Evolutionary conservation across 2,113 vertebrate genomes (phyloP).

Genomic region (Trinectes maculatus): DNA sequence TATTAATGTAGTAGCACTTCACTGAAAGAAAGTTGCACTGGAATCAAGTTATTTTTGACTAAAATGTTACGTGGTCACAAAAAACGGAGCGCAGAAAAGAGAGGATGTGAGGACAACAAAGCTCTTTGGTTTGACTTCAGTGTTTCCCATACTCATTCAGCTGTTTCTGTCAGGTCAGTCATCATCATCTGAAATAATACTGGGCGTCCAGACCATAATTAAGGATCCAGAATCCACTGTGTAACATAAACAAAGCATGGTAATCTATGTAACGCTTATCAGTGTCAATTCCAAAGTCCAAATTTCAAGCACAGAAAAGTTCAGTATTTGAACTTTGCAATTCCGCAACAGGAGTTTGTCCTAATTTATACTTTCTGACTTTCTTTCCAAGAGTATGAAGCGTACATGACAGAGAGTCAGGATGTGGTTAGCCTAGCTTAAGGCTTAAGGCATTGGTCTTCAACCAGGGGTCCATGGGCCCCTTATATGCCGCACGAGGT

Average conservation of each 20-base stretch:
- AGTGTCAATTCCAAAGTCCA: conserved; percentile 11
- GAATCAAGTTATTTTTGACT: conserved; percentile 27
- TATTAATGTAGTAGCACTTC: conserved; percentile 22
- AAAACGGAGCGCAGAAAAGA: conserved; percentile 42
- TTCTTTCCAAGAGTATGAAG: conserved; percentile 5
- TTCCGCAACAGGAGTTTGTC: neutral
- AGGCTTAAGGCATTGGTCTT: no score
- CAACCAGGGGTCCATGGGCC: no score
- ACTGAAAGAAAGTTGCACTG: conserved; percentile 27
- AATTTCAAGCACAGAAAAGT: no score
- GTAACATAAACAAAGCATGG: conserved; percentile 38
- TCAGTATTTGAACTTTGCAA: no score
- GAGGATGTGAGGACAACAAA: conserved; percentile 34
- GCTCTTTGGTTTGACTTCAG: conserved; percentile 46
- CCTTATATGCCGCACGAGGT: no score
- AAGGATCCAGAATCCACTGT: conserved; percentile 36
- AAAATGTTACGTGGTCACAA: conserved; percentile 31
- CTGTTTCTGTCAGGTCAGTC: conserved; percentile 30
- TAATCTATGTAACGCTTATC: conserved; percentile 53
- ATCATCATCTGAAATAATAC: conserved; percentile 24
- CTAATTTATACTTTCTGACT: neutral
- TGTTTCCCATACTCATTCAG: conserved; percentile 54
- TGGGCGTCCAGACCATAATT: conserved; percentile 17
- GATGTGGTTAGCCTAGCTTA: neutral
- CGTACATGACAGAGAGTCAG: neutral